Conservation (phyloP, 2,113 vertebrate species). For the Hoplias malabaricus region DNA sequence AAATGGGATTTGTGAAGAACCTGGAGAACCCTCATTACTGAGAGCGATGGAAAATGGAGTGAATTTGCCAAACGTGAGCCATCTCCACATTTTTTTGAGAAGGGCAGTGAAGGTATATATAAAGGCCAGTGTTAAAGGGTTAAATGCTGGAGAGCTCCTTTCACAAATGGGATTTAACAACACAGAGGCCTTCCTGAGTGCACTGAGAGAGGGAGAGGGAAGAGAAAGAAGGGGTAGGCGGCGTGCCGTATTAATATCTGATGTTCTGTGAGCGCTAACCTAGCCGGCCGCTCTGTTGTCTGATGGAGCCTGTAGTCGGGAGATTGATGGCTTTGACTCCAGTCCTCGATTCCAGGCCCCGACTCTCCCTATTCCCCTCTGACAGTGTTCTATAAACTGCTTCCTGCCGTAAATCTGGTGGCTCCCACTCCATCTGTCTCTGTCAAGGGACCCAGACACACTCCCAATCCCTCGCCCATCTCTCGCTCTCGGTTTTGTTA, state of each 20-base stretch:
- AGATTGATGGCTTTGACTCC: conserved; percentile 76
- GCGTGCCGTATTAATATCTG: conserved; percentile 55
- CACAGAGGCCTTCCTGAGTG: too few relatives aligned
- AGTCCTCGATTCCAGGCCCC: conserved; percentile 70
- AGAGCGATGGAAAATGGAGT: too few relatives aligned
- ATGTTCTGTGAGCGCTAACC: conserved; percentile 65
- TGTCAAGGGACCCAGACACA: conserved; percentile 62
- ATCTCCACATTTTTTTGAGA: too few relatives aligned
- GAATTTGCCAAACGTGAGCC: too few relatives aligned
- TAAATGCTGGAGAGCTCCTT: too few relatives aligned
- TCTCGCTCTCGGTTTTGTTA: conserved; percentile 21
- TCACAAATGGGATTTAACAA: too few relatives aligned
- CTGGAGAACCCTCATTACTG: too few relatives aligned
- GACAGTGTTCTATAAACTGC: conserved; percentile 77
- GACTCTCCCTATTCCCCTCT: conserved; percentile 64
- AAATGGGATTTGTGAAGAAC: too few relatives aligned
- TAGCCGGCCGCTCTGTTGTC: conserved; percentile 60
- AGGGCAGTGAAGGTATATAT: too few relatives aligned
- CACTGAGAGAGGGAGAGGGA: not conserved
- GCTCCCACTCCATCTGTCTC: conserved; percentile 74
- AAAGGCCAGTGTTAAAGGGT: too few relatives aligned
- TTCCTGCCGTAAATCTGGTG: conserved; percentile 71
- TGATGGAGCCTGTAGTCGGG: conserved; percentile 62
- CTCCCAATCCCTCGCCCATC: conserved; percentile 18
- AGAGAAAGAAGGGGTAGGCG: conserved; percentile 7